Conservation (phyloP, 2,113 vertebrate genomes). For the Syrmaticus mikado region DNA sequence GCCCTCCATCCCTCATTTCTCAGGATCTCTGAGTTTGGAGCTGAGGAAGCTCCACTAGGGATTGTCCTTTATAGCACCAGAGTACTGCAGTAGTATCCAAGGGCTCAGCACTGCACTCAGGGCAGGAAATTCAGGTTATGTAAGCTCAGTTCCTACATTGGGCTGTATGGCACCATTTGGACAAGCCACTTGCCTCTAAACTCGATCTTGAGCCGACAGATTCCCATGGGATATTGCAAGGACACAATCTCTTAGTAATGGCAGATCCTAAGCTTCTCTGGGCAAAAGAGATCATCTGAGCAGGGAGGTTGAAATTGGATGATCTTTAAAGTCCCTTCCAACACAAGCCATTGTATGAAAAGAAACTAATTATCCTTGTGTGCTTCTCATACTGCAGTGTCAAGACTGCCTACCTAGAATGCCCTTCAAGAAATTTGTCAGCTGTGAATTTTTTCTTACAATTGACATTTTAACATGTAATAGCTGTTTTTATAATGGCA, state of each 20-base stretch:
- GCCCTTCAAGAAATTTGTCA: not conserved
- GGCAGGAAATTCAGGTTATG: not conserved
- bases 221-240: no score
- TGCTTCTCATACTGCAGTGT: not conserved
- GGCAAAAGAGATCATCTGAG: not conserved
- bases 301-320: not conserved
- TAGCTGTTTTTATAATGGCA: not conserved
- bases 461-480: conserved; percentile 10
- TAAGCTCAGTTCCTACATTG: not conserved
- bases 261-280: not conserved
- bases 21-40: not conserved
- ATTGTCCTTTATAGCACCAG: not conserved
- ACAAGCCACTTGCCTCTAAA: not conserved
- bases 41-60: not conserved
- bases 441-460: not conserved
- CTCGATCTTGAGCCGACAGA: not conserved
- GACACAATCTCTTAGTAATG: not conserved
- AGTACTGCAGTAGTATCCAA: not conserved
- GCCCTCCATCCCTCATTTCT: not conserved
- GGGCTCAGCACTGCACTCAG: not conserved
- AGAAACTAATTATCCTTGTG: not conserved
- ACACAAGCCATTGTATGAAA: not conserved
- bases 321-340: not conserved
- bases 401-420: not conserved
- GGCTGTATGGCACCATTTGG: not conserved